Evolutionary conservation across 2,888 invertebrate species (phyloP).

Genomic region (Desoria tigrina): DNA sequence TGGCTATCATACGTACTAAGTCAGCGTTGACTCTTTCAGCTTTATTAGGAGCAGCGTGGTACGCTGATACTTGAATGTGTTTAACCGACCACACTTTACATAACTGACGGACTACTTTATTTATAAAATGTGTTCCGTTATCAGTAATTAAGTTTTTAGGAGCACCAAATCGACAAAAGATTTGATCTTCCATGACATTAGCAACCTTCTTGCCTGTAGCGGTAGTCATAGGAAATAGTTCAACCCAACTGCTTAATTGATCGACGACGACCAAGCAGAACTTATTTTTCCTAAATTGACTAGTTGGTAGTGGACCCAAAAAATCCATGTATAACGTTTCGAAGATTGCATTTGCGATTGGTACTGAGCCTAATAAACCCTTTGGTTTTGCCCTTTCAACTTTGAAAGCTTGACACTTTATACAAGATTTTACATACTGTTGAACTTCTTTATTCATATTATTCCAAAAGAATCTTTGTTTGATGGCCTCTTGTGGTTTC

Average conservation of each 20-base stretch:
- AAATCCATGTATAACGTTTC: slow-evolving; percentile 38
- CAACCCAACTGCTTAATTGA: too few relatives aligned
- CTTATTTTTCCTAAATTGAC: slow-evolving; percentile 22
- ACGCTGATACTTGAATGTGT: slow-evolving; percentile 23
- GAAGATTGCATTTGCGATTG: slow-evolving; percentile 25
- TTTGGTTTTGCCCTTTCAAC: too few relatives aligned
- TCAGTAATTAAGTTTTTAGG: slow-evolving; percentile 34
- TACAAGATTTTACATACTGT: too few relatives aligned
- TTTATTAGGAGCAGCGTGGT: slow-evolving; percentile 35
- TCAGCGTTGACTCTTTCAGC: slow-evolving; percentile 35
- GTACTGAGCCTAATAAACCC: too few relatives aligned
- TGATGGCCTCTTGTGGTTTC: too few relatives aligned
- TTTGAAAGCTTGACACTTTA: too few relatives aligned
- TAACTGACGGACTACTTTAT: slow-evolving; percentile 29
- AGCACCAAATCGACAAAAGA: too few relatives aligned
- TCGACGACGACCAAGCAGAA: too few relatives aligned
- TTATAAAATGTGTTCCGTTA: too few relatives aligned
- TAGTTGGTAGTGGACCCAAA: slow-evolving; percentile 36
- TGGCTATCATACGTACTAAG: slow-evolving; percentile 30
- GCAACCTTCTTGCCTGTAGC: slow-evolving; percentile 32
- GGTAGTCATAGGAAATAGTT: too few relatives aligned
- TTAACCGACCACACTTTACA: slow-evolving; percentile 32
- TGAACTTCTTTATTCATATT: too few relatives aligned
- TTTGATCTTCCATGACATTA: slow-evolving; percentile 32
- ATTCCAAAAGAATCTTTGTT: too few relatives aligned